Evolutionary conservation across 2,797 vertebrate species (phyloP).

Genomic region (Neosalanx taihuensis): DNA sequence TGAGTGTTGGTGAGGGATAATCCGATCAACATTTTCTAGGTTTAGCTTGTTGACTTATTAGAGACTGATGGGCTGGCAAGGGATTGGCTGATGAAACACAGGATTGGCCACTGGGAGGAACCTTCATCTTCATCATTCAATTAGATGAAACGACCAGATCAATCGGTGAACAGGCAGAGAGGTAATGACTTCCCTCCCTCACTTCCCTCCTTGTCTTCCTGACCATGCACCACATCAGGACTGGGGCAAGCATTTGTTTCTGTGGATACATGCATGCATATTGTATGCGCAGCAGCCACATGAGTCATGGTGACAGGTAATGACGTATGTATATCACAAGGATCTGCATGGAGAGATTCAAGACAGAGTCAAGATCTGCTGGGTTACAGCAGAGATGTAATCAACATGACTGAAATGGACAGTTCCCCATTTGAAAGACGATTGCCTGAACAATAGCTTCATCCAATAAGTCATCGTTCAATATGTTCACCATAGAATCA

Average conservation of each 20-base stretch:
- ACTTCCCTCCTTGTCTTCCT: not conserved
- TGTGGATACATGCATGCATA: no score
- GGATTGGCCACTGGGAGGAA: not conserved
- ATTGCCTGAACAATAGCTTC: not conserved
- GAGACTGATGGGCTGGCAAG: not conserved
- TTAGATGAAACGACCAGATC: not conserved
- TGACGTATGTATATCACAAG: no score
- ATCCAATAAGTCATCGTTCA: not conserved
- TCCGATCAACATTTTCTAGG: not conserved
- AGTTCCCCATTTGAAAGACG: no score
- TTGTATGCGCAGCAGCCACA: no score
- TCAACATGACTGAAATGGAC: no score
- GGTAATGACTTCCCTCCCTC: not conserved
- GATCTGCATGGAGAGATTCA: no score
- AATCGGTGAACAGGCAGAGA: not conserved
- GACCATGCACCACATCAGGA: slow-evolving; percentile 16
- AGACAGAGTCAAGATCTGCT: no score
- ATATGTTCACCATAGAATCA: slow-evolving; percentile 40
- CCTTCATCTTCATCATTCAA: not conserved
- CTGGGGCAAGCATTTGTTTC: no score
- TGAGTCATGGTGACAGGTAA: no score
- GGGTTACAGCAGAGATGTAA: no score
- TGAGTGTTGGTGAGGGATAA: not conserved
- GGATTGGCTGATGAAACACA: not conserved
- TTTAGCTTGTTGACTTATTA: not conserved